Conservation (phyloP, 2,113 vertebrate genomes). For the Nicator chloris region DNA sequence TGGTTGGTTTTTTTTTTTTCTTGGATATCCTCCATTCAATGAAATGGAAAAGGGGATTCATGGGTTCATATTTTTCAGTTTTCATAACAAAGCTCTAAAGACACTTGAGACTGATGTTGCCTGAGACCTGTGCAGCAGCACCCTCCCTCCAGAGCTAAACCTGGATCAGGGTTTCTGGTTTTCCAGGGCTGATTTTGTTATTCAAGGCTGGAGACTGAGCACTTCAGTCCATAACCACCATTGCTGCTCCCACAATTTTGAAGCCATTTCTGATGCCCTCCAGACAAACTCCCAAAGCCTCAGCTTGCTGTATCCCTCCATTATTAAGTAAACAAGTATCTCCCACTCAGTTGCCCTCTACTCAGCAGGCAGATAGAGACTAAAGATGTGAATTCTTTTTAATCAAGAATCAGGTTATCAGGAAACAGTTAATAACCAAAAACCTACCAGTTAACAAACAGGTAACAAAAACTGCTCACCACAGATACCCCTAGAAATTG, state of each 20-base stretch:
- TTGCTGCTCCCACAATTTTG: background rate
- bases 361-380: background rate
- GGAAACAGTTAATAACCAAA: background rate
- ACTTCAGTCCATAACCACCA: background rate
- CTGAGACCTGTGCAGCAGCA: background rate
- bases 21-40: background rate
- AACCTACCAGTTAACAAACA: background rate
- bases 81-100: background rate
- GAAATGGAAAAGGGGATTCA: background rate
- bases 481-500: background rate
- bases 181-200: background rate
- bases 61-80: background rate
- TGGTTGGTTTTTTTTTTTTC: background rate
- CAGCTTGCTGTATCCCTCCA: background rate
- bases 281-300: background rate
- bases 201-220: background rate
- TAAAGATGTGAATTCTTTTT: background rate
- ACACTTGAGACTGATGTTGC: background rate
- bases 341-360: background rate
- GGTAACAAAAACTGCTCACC: background rate
- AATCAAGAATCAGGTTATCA: background rate
- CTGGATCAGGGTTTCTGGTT: background rate
- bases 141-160: background rate
- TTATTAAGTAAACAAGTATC: background rate
- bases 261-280: background rate